Evolutionary conservation across 2,113 vertebrate genomes (phyloP).

Genomic region (Apaloderma vittatum): DNA sequence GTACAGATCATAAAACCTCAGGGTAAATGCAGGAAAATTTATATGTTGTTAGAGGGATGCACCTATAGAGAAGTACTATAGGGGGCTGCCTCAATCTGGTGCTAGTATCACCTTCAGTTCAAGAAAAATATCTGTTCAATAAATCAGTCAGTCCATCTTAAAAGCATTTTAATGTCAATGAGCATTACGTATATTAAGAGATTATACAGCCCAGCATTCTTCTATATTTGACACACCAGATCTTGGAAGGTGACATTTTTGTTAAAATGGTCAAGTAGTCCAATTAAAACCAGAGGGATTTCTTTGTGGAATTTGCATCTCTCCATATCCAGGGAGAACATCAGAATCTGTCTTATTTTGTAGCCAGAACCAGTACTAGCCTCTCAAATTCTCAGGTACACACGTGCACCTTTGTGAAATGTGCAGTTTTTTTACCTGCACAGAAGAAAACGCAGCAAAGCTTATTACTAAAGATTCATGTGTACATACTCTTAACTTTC

Average conservation of each 20-base stretch:
- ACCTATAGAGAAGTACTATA: neutral
- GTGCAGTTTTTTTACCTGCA: neutral
- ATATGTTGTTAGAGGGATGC: neutral
- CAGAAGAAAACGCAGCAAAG: neutral
- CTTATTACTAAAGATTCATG: neutral
- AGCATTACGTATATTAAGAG: rapidly evolving
- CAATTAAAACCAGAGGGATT: neutral
- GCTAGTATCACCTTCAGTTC: neutral
- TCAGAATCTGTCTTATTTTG: neutral
- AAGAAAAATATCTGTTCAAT: neutral
- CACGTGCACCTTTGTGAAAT: rapidly evolving
- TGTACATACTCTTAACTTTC: neutral
- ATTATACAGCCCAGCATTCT: neutral
- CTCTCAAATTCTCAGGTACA: neutral
- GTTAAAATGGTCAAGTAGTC: neutral
- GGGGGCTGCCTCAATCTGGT: neutral
- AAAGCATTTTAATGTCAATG: neutral
- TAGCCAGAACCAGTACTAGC: neutral
- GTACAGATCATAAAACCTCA: neutral
- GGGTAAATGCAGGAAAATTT: neutral
- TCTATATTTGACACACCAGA: neutral
- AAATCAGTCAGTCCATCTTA: neutral
- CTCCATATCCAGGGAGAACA: neutral
- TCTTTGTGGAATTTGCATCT: neutral
- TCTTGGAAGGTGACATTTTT: neutral